Evolutionary conservation across 2,113 vertebrate species (phyloP).

Genomic region (Pycnonotus jocosus): DNA sequence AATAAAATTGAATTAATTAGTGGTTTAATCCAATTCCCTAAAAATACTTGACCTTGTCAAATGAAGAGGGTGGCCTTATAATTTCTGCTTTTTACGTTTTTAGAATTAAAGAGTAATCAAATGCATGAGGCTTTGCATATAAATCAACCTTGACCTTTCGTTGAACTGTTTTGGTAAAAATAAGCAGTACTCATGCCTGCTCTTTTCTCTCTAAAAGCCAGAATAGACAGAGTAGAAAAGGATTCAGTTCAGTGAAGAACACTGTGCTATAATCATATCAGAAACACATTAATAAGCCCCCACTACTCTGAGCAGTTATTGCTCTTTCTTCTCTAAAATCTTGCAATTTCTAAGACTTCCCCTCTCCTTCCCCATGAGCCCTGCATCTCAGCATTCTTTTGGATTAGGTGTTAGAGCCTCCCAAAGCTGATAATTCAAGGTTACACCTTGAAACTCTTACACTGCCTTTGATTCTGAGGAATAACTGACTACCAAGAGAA

Average conservation of each 20-base stretch:
- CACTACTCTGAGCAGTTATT: slow-evolving; percentile 13
- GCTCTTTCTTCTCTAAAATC: slow-evolving; percentile 38
- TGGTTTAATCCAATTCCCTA: slow-evolving; percentile 58
- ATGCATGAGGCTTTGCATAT: slow-evolving; percentile 45
- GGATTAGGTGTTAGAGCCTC: slow-evolving; percentile 25
- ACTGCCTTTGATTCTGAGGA: slow-evolving; percentile 16
- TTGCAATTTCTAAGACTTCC: background rate
- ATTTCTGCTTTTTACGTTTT: slow-evolving; percentile 58
- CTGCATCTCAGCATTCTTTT: slow-evolving; percentile 1
- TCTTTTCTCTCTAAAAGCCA: slow-evolving; percentile 47
- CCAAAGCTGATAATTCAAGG: slow-evolving; percentile 50
- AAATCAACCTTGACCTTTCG: slow-evolving; percentile 52
- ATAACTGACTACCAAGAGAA: slow-evolving; percentile 34
- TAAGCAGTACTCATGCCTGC: slow-evolving; percentile 32
- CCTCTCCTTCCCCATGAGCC: background rate
- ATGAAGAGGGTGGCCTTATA: slow-evolving; percentile 42
- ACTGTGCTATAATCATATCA: slow-evolving; percentile 13
- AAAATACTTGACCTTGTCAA: slow-evolving; percentile 62
- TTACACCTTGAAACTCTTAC: slow-evolving; percentile 36
- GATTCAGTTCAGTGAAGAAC: slow-evolving; percentile 17
- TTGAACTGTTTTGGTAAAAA: slow-evolving; percentile 61
- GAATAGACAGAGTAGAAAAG: slow-evolving; percentile 37
- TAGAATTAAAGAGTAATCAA: slow-evolving; percentile 60
- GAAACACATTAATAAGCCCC: slow-evolving; percentile 23
- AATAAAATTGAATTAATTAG: slow-evolving; percentile 67